phyloP scores from a whole-genome alignment of 1,140 invertebrate genomes.

The Bombus fervidus region DNA sequence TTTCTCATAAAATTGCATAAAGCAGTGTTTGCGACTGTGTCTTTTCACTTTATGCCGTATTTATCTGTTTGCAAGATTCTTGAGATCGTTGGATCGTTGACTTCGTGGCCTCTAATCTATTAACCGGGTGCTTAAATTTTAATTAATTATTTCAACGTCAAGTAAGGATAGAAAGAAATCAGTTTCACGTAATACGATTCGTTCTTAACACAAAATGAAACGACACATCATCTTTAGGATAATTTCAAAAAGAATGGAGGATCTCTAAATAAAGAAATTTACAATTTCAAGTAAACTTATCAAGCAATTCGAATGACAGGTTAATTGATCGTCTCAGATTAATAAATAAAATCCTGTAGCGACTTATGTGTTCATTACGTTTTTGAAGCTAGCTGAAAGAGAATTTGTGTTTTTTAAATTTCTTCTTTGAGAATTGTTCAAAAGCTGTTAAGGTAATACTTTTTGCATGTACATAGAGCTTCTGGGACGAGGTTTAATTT shows the following conservation, averaged over 20 bases:
- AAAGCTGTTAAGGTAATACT: neutral
- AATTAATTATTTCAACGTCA: no score
- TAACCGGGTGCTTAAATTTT: no score
- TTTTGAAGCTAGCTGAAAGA: neutral
- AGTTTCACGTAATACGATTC: no score
- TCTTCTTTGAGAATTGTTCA: neutral
- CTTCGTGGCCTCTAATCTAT: no score
- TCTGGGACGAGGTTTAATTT: neutral
- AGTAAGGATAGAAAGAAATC: no score
- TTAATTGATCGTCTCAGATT: neutral
- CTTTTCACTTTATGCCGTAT: no score
- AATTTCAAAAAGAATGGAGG: no score
- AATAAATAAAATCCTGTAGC: neutral
- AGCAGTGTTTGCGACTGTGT: neutral
- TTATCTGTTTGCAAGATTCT: no score
- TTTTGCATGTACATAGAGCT: neutral
- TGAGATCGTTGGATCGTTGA: no score
- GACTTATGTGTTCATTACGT: neutral
- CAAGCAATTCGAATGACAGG: neutral
- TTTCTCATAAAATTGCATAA: conserved; percentile 4
- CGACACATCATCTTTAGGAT: no score
- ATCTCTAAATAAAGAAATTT: neutral
- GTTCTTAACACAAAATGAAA: no score
- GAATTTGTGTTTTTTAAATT: no score
- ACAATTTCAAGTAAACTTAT: neutral